Percentiles rank a stretch among this genome's conserved stretches.
These are phyloP conservation scores for Siderastrea radians DNA, from an alignment of 92 coral and sea anemone genomes.

Conservation along the genomic window DNA sequence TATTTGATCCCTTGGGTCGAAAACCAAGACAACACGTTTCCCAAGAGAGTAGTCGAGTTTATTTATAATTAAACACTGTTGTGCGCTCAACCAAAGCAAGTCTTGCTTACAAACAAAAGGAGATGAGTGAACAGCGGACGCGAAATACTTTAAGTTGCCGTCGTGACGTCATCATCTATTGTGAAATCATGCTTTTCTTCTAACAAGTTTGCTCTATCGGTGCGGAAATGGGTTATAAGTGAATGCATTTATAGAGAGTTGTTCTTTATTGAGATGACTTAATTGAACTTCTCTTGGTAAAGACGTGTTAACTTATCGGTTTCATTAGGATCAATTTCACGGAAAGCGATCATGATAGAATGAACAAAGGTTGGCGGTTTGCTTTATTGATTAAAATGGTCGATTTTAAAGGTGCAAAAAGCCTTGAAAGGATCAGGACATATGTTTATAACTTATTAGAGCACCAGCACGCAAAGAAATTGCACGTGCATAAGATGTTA, in stretches of 20 bases:
- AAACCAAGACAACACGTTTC: constrained; percentile 37
- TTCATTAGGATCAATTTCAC: not conserved
- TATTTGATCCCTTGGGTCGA: constrained; percentile 28
- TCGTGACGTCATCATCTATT: constrained; percentile 5
- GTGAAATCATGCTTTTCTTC: not conserved
- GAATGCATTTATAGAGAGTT: not conserved
- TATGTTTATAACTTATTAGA: too few relatives aligned
- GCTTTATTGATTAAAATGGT: not conserved
- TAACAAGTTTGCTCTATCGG: not conserved
- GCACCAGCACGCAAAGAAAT: too few relatives aligned
- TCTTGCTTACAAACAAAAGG: not conserved
- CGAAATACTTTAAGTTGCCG: not conserved
- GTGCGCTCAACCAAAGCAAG: constrained; percentile 5
- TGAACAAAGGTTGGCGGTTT: too few relatives aligned
- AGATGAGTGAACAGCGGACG: constrained; percentile 1
- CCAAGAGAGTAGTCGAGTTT: constrained; percentile 5
- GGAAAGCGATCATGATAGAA: not conserved
- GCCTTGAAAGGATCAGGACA: not conserved
- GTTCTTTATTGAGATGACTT: not conserved
- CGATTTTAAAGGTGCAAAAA: not conserved
- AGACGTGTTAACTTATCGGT: not conserved
- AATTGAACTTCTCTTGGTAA: not conserved
- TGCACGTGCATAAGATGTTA: too few relatives aligned
- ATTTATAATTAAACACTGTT: not conserved
- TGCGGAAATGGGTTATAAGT: constrained; percentile 7